Conservation (phyloP, 2,888 invertebrate genomes). For the Muschampia staudingeri region DNA sequence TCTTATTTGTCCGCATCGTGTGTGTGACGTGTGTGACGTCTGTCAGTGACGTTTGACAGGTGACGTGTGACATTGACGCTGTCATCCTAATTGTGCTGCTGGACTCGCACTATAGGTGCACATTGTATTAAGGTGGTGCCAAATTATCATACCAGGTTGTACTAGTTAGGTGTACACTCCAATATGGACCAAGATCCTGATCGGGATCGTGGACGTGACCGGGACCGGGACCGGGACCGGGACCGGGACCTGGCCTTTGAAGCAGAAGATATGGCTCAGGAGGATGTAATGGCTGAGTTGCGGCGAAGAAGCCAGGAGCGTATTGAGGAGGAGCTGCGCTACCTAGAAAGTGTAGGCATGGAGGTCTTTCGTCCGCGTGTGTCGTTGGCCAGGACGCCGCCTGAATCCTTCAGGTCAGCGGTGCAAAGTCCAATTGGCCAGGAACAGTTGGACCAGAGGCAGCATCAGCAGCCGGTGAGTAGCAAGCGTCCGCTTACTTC, state of each 20-base stretch:
- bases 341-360: not conserved
- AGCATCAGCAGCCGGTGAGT: not conserved
- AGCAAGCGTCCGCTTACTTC: not conserved
- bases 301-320: not conserved
- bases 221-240: not conserved
- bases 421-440: not conserved
- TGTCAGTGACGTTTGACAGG: too few relatives aligned
- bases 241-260: not conserved
- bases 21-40: too few relatives aligned
- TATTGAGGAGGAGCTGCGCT: not conserved
- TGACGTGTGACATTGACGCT: too few relatives aligned
- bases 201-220: too few relatives aligned
- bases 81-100: too few relatives aligned
- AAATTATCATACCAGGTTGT: too few relatives aligned
- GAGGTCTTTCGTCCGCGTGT: not conserved
- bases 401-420: not conserved
- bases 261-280: not conserved
- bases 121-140: too few relatives aligned
- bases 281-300: not conserved
- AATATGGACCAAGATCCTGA: too few relatives aligned
- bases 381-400: not conserved
- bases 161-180: too few relatives aligned
- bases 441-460: not conserved
- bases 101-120: too few relatives aligned
- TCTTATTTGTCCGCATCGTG: not conserved